Evolutionary conservation across 2,113 vertebrate genomes (phyloP).

Genomic region (Boulengeromyrus knoepffleri): DNA sequence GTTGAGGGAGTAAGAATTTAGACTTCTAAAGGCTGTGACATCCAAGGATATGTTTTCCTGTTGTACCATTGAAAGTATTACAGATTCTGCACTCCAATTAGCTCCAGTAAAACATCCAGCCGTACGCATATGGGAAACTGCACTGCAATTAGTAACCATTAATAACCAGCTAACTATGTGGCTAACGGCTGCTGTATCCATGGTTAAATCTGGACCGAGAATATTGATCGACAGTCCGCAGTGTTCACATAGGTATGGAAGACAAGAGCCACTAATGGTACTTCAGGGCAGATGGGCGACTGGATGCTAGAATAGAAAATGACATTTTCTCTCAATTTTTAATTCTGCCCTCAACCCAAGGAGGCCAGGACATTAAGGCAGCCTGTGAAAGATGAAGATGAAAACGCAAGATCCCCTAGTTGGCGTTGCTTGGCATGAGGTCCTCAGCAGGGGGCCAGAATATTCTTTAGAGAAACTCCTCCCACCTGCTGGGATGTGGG

Average conservation of each 20-base stretch:
- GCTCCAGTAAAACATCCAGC: not conserved
- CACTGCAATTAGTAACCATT: not conserved
- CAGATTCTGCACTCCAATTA: not conserved
- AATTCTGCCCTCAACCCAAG: not conserved
- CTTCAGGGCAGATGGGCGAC: not conserved
- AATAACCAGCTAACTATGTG: not conserved
- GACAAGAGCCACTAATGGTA: not conserved
- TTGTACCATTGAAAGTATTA: not conserved
- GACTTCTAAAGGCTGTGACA: not conserved
- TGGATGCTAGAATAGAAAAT: not conserved
- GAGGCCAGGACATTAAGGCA: not conserved
- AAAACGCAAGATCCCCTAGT: not conserved
- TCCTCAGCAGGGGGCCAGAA: not conserved
- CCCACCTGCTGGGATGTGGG: not conserved
- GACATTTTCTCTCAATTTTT: not conserved
- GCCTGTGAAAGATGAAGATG: not conserved
- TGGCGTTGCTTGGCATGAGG: not conserved
- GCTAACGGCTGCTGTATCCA: not conserved
- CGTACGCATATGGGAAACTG: not conserved
- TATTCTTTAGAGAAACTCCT: not conserved
- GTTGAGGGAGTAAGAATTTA: not conserved
- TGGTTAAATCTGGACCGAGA: not conserved
- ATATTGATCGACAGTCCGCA: not conserved
- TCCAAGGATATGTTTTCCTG: not conserved
- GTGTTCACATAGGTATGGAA: not conserved